Conservation (phyloP, 2,888 invertebrate species). For the Steromphala cineraria region DNA sequence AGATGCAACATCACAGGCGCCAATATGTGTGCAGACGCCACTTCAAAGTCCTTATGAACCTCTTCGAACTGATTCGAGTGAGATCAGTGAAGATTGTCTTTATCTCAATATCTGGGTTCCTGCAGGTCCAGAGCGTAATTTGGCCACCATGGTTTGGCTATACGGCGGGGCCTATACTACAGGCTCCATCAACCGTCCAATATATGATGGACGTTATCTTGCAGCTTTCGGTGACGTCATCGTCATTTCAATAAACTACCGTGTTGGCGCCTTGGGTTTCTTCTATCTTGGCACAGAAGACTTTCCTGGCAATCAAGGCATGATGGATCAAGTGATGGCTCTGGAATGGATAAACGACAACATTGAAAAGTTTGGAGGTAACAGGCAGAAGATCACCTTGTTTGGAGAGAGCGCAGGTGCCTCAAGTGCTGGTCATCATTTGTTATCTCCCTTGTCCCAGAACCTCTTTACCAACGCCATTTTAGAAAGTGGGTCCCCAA, state of each 20-base stretch:
- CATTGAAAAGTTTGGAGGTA: conserved; percentile 77
- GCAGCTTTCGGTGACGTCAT: conserved; percentile 92
- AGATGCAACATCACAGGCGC: too few relatives aligned
- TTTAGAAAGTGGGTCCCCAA: conserved; percentile 50
- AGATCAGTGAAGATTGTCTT: conserved; percentile 81
- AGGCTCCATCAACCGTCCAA: conserved; percentile 86
- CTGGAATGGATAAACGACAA: conserved; percentile 95
- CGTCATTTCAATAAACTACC: conserved; percentile 95
- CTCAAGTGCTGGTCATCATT: conserved; percentile 48
- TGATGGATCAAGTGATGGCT: conserved; percentile 95
- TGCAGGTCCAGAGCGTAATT: conserved; percentile 63
- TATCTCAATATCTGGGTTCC: neutral
- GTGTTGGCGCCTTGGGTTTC: conserved; percentile 93
- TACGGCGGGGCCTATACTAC: conserved; percentile 96
- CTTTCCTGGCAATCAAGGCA: conserved; percentile 90
- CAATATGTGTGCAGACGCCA: too few relatives aligned
- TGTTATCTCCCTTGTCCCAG: conserved; percentile 47
- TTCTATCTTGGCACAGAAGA: conserved; percentile 86
- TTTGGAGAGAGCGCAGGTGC: conserved; percentile 65
- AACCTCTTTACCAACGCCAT: conserved; percentile 56
- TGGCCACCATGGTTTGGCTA: conserved; percentile 91
- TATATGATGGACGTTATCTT: conserved; percentile 79
- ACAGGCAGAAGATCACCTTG: conserved; percentile 49
- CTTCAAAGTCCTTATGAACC: too few relatives aligned
- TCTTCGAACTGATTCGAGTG: too few relatives aligned